Evolutionary conservation across 2,888 invertebrate genomes (phyloP), one percentile per base, ranked within the genome.

Genomic region (Eurytoma californica): DNA sequence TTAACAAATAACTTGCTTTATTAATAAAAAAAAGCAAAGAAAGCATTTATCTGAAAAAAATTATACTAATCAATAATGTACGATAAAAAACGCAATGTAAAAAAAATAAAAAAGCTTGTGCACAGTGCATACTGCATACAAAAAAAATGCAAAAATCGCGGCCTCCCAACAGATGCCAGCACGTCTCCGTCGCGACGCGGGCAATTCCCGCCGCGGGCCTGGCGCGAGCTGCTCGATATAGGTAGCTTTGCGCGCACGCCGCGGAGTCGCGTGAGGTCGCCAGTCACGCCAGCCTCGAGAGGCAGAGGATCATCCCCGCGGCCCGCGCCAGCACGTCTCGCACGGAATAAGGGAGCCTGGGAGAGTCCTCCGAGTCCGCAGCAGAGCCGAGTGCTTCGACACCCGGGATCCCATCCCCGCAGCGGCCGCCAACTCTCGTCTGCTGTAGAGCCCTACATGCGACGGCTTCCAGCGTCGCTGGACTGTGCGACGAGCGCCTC

Each of bases 181-280:
- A 74, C 51, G 20, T 66, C 5, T 28, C 51, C 12, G 20, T 7
- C 18, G n/a, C 24, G 24, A 24, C 1, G 24, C 24, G 24, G 24
- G 24, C 24, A 24, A 24, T 24, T 24, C 24, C 24, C 24, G 24
- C 24, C 24, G 24, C 24, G 24, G 2, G 24, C n/a, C n/a, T n/a
- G n/a, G n/a, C n/a, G n/a, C n/a, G n/a, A n/a, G n/a, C n/a, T n/a
- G n/a, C 24, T 13, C n/a, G 16, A 16, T 4, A 4, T 39, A 60
- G 24, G 53, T 68, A 60, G 24, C 60, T 68, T 75, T 24, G 9
- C 20, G 13, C 9, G 0, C 13, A 14, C 7, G 16, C 61, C 75
- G 53, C 53, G 18, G 3, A n/a, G 61, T 49, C 68, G 77, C 51
- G 51, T 49, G 77, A 49, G 57, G 77, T 53, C 66, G 72, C 77